Percentiles rank a stretch among this genome's conserved stretches.
Evolutionary conservation across 1,140 invertebrate genomes (phyloP).

Genomic region (Zelostemma sp.): DNA sequence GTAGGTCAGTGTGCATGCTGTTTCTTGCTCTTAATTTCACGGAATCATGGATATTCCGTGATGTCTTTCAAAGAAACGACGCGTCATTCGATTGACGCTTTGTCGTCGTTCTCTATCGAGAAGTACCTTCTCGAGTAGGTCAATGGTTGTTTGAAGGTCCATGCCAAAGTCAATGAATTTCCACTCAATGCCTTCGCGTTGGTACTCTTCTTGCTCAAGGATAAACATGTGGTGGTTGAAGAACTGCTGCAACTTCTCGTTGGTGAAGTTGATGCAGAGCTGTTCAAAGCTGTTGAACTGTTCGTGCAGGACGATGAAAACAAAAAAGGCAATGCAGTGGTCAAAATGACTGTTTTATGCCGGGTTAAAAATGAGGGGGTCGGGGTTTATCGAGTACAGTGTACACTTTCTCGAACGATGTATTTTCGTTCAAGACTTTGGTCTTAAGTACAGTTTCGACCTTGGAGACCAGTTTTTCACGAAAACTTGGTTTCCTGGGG

Average conservation of each 20-base stretch:
- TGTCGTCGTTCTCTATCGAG: constrained; percentile 23
- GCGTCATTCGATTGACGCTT: constrained; percentile 23
- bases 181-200: constrained; percentile 79
- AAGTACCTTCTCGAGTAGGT: constrained; percentile 80
- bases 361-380: constrained; percentile 22
- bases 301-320: constrained; percentile 58
- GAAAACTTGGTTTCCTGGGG: no score
- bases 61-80: constrained; percentile 6
- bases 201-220: constrained; percentile 81
- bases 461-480: no score
- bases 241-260: constrained; percentile 81
- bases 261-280: constrained; percentile 83
- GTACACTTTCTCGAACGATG: neutral
- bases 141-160: constrained; percentile 81
- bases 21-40: constrained; percentile 5
- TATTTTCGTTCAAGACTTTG: no score
- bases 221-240: constrained; percentile 85
- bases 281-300: constrained; percentile 71
- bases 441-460: constrained; percentile 13
- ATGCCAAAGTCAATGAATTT: constrained; percentile 83
- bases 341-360: constrained; percentile 56
- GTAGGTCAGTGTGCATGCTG: no score
- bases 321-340: constrained; percentile 62
- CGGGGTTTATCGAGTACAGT: constrained; percentile 1
- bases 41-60: neutral